Evolutionary conservation across 2,797 vertebrate genomes (phyloP).

Genomic region (Microctenopoma steveboyesi): DNA sequence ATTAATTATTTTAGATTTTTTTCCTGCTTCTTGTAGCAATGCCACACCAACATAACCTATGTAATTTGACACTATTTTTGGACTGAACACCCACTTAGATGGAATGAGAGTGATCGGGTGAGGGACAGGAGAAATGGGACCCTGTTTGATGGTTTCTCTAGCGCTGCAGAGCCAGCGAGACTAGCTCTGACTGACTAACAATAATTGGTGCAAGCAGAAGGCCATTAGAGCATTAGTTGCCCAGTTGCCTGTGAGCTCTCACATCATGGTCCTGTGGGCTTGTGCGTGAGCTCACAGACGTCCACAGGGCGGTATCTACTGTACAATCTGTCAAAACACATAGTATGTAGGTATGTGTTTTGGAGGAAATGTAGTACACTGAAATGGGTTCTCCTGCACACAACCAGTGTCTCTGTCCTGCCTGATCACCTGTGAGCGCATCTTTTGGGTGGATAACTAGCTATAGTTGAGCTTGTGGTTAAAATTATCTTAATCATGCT

Average conservation of each 20-base stretch:
- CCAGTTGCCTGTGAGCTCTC: conserved; percentile 49
- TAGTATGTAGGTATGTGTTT: conserved; percentile 3
- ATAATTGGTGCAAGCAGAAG: conserved; percentile 57
- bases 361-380: neutral
- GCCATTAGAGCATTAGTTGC: conserved; percentile 59
- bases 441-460: conserved; percentile 1
- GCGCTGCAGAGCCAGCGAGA: conserved; percentile 46
- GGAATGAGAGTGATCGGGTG: conserved; percentile 3
- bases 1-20: neutral
- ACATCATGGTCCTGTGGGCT: conserved; percentile 14
- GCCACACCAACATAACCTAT: neutral
- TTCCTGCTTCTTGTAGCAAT: neutral
- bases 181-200: conserved; percentile 63
- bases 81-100: neutral
- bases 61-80: conserved; percentile 23
- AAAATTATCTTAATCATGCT: conserved; percentile 5
- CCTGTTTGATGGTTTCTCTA: conserved; percentile 36
- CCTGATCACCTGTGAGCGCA: neutral
- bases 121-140: conserved; percentile 31
- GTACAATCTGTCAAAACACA: conserved; percentile 28
- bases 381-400: neutral
- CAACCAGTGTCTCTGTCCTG: neutral
- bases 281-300: neutral
- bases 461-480: conserved; percentile 25
- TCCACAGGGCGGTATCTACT: conserved; percentile 44